A percentile compares a stretch with the other conserved stretches of the same genome.
Conservation (phyloP, 2,797 vertebrate species). For the Gambelia wislizenii region DNA sequence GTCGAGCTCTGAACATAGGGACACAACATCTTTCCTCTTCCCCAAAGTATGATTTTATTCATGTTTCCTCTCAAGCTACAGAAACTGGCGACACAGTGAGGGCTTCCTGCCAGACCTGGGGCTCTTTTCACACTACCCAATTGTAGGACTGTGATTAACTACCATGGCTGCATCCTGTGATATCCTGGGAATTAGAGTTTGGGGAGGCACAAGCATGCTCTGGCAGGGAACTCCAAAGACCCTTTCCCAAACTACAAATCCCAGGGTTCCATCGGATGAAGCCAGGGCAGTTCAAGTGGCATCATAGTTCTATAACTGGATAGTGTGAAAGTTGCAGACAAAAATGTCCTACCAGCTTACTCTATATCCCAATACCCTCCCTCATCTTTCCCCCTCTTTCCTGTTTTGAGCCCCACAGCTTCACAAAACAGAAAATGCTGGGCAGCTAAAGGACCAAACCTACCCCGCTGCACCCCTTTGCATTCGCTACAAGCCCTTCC, state of each 20-base stretch:
- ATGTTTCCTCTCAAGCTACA: background rate
- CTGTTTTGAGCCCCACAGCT: background rate
- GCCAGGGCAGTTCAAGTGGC: too few relatives aligned
- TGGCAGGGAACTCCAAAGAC: too few relatives aligned
- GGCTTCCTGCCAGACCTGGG: too few relatives aligned
- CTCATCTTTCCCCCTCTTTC: background rate
- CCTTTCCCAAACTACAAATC: too few relatives aligned
- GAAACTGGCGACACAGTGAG: too few relatives aligned
- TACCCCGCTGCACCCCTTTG: background rate
- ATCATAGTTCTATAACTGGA: too few relatives aligned
- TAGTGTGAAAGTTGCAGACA: background rate
- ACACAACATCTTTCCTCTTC: background rate
- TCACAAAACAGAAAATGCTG: background rate
- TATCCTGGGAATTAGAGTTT: too few relatives aligned
- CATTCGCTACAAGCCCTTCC: background rate
- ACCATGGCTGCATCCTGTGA: too few relatives aligned
- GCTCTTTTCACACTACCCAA: too few relatives aligned
- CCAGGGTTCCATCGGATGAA: too few relatives aligned
- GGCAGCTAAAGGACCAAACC: background rate
- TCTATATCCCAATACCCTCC: background rate
- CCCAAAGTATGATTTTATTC: background rate
- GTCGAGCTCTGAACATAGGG: background rate
- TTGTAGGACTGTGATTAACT: too few relatives aligned
- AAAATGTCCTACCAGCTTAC: background rate
- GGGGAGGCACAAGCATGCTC: too few relatives aligned